These are phyloP conservation scores for Willisornis vidua DNA, from an alignment of 2,113 vertebrate genomes.

Conservation along the genomic window DNA sequence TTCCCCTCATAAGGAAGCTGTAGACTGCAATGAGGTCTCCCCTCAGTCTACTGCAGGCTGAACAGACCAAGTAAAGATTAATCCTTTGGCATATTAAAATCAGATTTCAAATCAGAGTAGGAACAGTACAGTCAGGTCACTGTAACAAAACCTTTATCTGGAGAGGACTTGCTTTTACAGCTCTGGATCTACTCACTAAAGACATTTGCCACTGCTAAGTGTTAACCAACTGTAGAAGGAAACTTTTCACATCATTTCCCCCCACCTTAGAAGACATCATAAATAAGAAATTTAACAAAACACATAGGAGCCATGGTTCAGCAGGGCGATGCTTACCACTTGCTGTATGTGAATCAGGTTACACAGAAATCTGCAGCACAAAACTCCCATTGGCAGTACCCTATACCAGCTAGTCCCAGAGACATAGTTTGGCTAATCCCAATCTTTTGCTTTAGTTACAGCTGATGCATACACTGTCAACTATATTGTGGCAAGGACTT, in stretches of 20 bases:
- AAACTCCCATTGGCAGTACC: background rate
- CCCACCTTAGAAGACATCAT: background rate
- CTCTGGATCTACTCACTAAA: background rate
- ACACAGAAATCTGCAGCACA: background rate
- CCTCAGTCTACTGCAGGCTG: background rate
- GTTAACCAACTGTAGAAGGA: background rate
- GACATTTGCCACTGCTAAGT: background rate
- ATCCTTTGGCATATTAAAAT: background rate
- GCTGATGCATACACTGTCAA: background rate
- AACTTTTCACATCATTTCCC: background rate
- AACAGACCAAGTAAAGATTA: background rate
- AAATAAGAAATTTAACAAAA: background rate
- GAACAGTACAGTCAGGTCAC: background rate
- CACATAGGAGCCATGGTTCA: background rate
- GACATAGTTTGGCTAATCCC: background rate
- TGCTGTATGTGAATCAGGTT: background rate
- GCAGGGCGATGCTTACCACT: background rate
- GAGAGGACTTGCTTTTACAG: background rate
- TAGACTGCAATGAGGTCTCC: background rate
- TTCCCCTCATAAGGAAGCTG: background rate
- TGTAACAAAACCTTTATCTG: background rate
- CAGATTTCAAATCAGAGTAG: background rate
- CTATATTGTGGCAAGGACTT: background rate
- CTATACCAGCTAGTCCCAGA: background rate
- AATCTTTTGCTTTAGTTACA: background rate